phyloP scores from a whole-genome alignment of 1,140 invertebrate species.

The Halictus rubicundus region DNA sequence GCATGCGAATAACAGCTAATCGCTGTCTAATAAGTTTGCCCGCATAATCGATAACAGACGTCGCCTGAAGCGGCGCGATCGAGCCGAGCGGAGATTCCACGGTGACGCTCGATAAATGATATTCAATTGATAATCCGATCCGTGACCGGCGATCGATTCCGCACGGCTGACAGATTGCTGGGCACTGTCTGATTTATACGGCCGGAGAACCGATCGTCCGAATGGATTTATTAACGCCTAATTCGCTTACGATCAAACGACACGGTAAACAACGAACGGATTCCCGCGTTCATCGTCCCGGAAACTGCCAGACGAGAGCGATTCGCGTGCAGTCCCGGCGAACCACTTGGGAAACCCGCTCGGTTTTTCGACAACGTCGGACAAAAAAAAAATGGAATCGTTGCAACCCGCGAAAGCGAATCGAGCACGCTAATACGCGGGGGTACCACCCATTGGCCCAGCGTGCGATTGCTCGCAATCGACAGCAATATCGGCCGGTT shows the following conservation, averaged over 20 bases:
- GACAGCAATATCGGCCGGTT: constrained; percentile 51
- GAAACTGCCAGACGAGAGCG: background rate
- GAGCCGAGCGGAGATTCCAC: constrained; percentile 43
- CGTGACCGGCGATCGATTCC: background rate
- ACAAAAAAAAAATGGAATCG: no score
- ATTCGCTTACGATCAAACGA: background rate
- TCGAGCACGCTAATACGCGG: constrained; percentile 30
- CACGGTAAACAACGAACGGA: background rate
- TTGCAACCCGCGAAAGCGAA: background rate
- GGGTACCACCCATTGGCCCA: constrained; percentile 1
- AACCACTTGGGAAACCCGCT: no score
- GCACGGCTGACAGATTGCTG: constrained; percentile 2
- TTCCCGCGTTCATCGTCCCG: no score
- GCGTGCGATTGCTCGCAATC: constrained; percentile 31
- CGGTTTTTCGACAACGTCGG: no score
- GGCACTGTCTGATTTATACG: background rate
- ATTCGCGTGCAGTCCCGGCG: no score
- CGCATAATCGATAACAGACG: constrained; percentile 67
- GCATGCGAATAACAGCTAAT: constrained; percentile 69
- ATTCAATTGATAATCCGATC: constrained; percentile 33
- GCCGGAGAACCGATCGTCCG: background rate
- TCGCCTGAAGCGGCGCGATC: constrained; percentile 34
- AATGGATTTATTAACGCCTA: background rate
- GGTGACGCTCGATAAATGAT: constrained; percentile 38
- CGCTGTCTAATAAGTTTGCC: constrained; percentile 67